Evolutionary conservation across 2,113 vertebrate species (phyloP).

Genomic region (Hypomesus transpacificus): DNA sequence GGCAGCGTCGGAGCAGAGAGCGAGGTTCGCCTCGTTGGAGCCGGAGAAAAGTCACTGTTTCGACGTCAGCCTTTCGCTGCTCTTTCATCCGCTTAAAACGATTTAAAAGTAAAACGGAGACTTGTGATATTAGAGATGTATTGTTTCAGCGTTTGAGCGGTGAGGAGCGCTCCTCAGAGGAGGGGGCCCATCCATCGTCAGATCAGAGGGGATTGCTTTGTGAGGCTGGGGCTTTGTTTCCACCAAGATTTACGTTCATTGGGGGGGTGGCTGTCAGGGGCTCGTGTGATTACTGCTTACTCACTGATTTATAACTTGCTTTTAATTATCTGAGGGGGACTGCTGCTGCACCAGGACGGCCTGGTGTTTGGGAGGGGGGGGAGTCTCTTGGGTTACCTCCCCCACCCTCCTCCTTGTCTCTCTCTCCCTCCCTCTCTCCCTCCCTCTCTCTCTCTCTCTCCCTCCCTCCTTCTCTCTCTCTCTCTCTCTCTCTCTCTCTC

Average conservation of each 20-base stretch:
- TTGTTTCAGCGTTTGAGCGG: slow-evolving; percentile 21
- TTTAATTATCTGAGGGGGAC: slow-evolving; percentile 76
- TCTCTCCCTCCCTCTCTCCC: too few relatives aligned
- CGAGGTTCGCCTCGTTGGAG: neutral
- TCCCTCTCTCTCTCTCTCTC: neutral
- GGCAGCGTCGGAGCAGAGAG: neutral
- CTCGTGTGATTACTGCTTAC: slow-evolving; percentile 72
- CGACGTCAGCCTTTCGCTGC: slow-evolving; percentile 9
- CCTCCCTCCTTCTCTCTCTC: neutral
- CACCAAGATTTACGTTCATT: slow-evolving; percentile 66
- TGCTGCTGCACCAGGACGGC: slow-evolving; percentile 48
- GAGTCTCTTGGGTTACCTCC: slow-evolving; percentile 49
- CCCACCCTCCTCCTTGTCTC: neutral
- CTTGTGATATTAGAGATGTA: slow-evolving; percentile 20
- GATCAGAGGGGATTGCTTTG: slow-evolving; percentile 64
- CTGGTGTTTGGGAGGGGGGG: slow-evolving; percentile 54
- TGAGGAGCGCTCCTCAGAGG: slow-evolving; percentile 6
- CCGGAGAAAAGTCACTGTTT: slow-evolving; percentile 21
- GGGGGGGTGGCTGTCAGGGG: slow-evolving; percentile 55
- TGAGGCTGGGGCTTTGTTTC: slow-evolving; percentile 63
- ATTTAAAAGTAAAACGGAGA: slow-evolving; percentile 33
- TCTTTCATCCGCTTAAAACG: slow-evolving; percentile 30
- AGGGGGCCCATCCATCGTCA: neutral
- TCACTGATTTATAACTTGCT: slow-evolving; percentile 73
- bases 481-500: neutral